Percentiles rank a stretch among this genome's conserved stretches.
Evolutionary conservation across 2,797 vertebrate genomes (phyloP).

Genomic region (Limnodromus scolopaceus): DNA sequence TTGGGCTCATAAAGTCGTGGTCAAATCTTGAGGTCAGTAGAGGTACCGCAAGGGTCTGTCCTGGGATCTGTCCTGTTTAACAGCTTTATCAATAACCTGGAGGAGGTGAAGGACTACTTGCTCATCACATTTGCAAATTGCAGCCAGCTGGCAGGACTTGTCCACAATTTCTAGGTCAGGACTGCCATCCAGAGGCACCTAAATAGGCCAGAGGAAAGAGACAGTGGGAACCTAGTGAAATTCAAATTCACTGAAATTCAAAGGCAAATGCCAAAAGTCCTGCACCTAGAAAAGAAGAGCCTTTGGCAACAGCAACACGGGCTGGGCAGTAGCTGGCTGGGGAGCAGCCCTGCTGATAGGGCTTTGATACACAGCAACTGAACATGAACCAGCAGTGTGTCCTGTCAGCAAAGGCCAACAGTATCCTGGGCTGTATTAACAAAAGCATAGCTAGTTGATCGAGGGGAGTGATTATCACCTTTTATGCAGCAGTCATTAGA

Average conservation of each 20-base stretch:
- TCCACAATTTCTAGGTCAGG: not conserved
- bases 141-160: not conserved
- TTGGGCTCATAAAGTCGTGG: not conserved
- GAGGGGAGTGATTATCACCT: not conserved
- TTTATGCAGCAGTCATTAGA: not conserved
- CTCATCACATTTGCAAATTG: not conserved
- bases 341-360: not conserved
- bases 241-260: not conserved
- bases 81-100: not conserved
- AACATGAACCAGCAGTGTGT: not conserved
- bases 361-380: not conserved
- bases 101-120: not conserved
- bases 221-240: not conserved
- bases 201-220: not conserved
- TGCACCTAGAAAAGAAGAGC: not conserved
- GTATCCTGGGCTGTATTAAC: not conserved
- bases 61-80: not conserved
- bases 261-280: not conserved
- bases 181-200: not conserved
- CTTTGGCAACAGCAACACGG: not conserved
- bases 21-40: not conserved
- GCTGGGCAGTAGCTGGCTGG: not conserved
- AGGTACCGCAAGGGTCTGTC: fast-evolving
- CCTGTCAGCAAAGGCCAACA: not conserved
- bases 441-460: not conserved